Base-by-base conservation (phyloP, 1,140 invertebrate species). In the Choristoneura fumiferana region DNA sequence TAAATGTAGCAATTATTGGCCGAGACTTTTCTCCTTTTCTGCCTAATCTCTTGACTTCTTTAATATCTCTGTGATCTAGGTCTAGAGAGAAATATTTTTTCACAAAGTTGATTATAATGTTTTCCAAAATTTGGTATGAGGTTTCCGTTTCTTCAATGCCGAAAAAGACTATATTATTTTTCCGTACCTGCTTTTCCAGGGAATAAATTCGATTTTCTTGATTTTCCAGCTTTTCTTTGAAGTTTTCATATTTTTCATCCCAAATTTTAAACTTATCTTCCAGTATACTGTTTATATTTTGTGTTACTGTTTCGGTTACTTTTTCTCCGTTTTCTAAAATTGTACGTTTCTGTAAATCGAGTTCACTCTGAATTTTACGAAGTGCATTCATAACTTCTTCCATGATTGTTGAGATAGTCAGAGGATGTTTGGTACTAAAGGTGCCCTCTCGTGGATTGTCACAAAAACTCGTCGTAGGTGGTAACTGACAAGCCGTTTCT, bases 1-100 rank as follows among this genome's bases (percentile, higher is more conserved):
- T 40, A 60, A 64, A 59, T n/a, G 54, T 60, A 5, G 59, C 43
- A 35, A 60, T 38, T 53, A 60, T 36, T 54, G 62, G 43, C 4
- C 43, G 43, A 9, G 43, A 1, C 8, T 17, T n/a, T 4, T 1
- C 14, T 1, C 43, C 43, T 14, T 45, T 45, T 1, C 9, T 29
- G 5, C 43, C 43, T 17, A 45, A 8, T n/a, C 43, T 45, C 8
- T 45, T 22, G 1, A 29, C 14, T 18, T 45, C 18, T 22, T 45
- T 4, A 5, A 18, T 45, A 22, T 45, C 43, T 22, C 18, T 22
- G 8, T 4, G 3, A 3, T 45, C 43, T 9, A 45, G 8, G 13
- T 45, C 18, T 2, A 18, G 6, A 8, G 0, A 8, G n/a, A 29
- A 22, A 18, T 45, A n/a, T 29, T 17, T 17, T n/a, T 10, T 29